phyloP scores from a whole-genome alignment of 1,140 invertebrate genomes.

The Drosophila bipectinata region DNA sequence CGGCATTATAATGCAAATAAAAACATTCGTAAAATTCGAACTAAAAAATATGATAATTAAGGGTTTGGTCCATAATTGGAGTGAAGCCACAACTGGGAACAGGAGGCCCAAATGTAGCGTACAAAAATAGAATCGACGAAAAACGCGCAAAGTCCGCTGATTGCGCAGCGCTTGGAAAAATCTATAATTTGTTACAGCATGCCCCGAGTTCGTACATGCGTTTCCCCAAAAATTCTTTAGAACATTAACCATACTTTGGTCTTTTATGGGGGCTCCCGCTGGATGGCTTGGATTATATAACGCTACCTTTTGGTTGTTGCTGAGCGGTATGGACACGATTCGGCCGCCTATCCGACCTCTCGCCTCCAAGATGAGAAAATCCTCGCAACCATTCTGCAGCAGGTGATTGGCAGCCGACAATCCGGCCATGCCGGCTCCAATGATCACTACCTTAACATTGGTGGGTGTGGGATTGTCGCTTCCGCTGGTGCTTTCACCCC shows the following conservation, averaged over 20 bases:
- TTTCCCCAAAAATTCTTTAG: background rate
- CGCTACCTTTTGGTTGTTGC: conserved; percentile 85
- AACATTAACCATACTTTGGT: background rate
- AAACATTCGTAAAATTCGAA: background rate
- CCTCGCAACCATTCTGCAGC: conserved; percentile 90
- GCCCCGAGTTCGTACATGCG: background rate
- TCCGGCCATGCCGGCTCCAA: conserved; percentile 94
- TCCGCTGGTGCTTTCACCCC: conserved; percentile 7
- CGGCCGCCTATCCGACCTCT: conserved; percentile 91
- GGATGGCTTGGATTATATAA: conserved; percentile 59
- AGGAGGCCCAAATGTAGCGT: conserved; percentile 1
- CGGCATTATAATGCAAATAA: background rate
- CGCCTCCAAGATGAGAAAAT: conserved; percentile 93
- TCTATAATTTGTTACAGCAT: conserved; percentile 60
- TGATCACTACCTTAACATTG: conserved; percentile 89
- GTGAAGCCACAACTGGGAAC: conserved; percentile 10
- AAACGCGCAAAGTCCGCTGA: conserved; percentile 25
- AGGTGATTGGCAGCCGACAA: conserved; percentile 93
- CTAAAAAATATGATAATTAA: background rate
- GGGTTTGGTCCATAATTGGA: background rate
- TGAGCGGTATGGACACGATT: conserved; percentile 90
- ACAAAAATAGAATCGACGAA: conserved; percentile 27
- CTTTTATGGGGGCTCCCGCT: background rate
- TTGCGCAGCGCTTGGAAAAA: conserved; percentile 58
- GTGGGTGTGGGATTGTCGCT: conserved; percentile 14